Evolutionary conservation across 2,113 vertebrate species (phyloP), one percentile per base, ranked within the genome.

Genomic region (Austrofundulus limnaeus): DNA sequence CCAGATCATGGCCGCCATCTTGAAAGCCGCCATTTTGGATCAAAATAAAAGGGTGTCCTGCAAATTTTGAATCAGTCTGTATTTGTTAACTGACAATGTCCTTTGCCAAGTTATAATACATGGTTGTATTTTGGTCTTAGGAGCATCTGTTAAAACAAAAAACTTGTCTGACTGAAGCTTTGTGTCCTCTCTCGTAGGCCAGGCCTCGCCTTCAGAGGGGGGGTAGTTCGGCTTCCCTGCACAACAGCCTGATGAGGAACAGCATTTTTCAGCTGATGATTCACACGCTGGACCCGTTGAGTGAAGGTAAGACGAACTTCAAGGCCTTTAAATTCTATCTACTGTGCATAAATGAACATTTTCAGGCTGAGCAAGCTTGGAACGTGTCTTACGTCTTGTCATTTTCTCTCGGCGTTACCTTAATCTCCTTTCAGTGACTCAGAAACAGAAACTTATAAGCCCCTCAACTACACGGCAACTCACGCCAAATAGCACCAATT

Each of bases 221-320:
- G 16, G 96, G 96, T 31, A 98, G 96, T 56, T 98, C 96, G 0
- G 96, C 96, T 38, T 98, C 96, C 45, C 93, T 98, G 61, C 96
- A 98, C 91, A 98, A 98, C 91, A 98, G 95, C 53, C 87, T 98
- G 72, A 98, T 98, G 96, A 95, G 96, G 83, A 98, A 98, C 75
- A 98, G 96, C 88, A 98, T 98, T 87, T 98, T 98, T 82, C 96
- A 98, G 82, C 94, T 98, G 70, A 98, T 98, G 96, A 98, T 98
- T 86, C 95, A 98, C 82, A 98, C 96, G 0, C 88, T 98, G 56
- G 96, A 98, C 78, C 96, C 96, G 6, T 94, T 98, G 61, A 92
- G 89, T 70, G 91, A 92, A 92, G 91, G 91, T 92, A 89, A 78
- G 71, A 24, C n/a, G 41, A 65, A 47, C 16, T 31, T 2, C 2